These are phyloP conservation scores for Rynchops niger DNA, from an alignment of 2,113 vertebrate species.

Conservation along the genomic window DNA sequence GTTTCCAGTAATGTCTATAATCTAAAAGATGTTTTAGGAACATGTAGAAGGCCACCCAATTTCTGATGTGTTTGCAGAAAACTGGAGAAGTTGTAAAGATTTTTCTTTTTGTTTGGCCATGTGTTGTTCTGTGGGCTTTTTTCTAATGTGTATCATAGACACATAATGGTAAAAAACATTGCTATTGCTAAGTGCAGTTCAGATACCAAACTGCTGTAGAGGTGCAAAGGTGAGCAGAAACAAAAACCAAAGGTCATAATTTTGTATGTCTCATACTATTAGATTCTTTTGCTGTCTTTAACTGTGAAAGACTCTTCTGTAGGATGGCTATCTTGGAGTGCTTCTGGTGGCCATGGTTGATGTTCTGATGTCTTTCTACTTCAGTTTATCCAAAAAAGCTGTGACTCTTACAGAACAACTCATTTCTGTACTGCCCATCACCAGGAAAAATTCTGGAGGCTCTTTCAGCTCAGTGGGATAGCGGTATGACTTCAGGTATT, in stretches of 20 bases:
- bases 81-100: background rate
- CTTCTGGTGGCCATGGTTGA: background rate
- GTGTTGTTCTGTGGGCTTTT: background rate
- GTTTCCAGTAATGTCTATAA: background rate
- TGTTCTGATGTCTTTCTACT: background rate
- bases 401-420: background rate
- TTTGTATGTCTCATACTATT: rapidly evolving
- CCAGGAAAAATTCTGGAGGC: background rate
- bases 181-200: background rate
- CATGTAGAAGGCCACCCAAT: background rate
- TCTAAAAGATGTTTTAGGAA: background rate
- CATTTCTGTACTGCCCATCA: rapidly evolving
- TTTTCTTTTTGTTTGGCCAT: background rate
- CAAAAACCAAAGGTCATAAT: background rate
- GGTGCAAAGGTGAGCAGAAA: background rate
- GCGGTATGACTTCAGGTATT: background rate
- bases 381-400: background rate
- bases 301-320: background rate
- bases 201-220: background rate
- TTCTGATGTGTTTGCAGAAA: background rate
- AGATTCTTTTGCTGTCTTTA: background rate
- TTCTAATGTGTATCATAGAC: background rate
- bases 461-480: background rate
- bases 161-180: background rate
- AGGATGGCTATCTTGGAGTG: rapidly evolving